These are phyloP conservation scores for Edolisoma coerulescens DNA, from an alignment of 2,113 vertebrate genomes.

Conservation along the genomic window DNA sequence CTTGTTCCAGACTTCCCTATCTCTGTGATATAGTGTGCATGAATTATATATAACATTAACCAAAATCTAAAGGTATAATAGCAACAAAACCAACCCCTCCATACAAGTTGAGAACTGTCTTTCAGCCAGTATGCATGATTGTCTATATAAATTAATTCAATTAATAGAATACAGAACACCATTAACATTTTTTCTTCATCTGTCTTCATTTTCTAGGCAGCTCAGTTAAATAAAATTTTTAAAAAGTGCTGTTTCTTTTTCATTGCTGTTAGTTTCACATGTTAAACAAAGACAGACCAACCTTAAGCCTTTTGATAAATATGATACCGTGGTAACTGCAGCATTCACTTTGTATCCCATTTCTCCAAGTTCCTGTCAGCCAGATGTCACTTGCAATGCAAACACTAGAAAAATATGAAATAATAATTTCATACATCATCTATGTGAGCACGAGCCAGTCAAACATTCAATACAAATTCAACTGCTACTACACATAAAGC, in stretches of 20 bases:
- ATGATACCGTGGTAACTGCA: slow-evolving; percentile 72
- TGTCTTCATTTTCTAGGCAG: slow-evolving; percentile 54
- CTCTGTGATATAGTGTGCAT: neutral
- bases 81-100: neutral
- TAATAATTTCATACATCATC: slow-evolving; percentile 91
- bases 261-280: slow-evolving; percentile 39
- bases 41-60: neutral
- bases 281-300: slow-evolving; percentile 74
- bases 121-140: slow-evolving; percentile 7
- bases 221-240: neutral
- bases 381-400: slow-evolving; percentile 85
- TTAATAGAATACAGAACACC: slow-evolving; percentile 46
- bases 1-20: neutral
- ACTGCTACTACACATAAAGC: slow-evolving; percentile 83
- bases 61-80: slow-evolving; percentile 37
- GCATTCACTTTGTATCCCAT: slow-evolving; percentile 74
- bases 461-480: slow-evolving; percentile 89
- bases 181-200: slow-evolving; percentile 58
- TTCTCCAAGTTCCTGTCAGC: slow-evolving; percentile 78
- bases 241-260: neutral
- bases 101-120: slow-evolving; percentile 19
- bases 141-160: slow-evolving; percentile 40
- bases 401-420: slow-evolving; percentile 84
- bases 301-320: slow-evolving; percentile 78
- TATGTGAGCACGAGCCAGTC: slow-evolving; percentile 82